phyloP scores from a whole-genome alignment of 2,797 vertebrate species.

The Rhynchotus rufescens region DNA sequence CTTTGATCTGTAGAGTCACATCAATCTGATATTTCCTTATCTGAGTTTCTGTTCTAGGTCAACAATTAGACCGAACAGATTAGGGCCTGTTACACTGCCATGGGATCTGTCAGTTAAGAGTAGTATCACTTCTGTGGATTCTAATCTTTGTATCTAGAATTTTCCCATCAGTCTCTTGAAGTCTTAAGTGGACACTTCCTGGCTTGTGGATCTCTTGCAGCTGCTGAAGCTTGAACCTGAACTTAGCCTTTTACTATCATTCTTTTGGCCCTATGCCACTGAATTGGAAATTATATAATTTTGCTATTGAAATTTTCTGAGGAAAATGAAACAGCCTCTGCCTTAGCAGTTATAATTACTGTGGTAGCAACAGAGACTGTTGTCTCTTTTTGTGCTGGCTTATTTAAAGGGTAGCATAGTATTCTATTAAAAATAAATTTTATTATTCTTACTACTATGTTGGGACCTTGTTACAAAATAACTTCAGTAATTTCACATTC shows the following conservation, averaged over 20 bases:
- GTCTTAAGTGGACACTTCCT: not conserved
- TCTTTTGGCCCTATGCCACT: not conserved
- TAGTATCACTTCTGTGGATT: not conserved
- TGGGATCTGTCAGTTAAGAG: not conserved
- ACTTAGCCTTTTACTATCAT: not conserved
- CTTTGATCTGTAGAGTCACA: not conserved
- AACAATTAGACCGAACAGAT: not conserved
- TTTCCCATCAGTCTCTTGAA: not conserved
- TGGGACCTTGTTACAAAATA: not conserved
- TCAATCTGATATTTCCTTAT: conserved; percentile 40
- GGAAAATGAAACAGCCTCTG: not conserved
- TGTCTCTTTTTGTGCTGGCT: not conserved
- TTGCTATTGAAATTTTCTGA: not conserved
- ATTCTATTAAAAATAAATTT: not conserved
- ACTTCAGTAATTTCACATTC: not conserved
- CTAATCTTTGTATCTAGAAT: not conserved
- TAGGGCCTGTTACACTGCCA: not conserved
- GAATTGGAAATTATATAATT: not conserved
- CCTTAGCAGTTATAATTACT: not conserved
- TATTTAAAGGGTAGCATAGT: not conserved
- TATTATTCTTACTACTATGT: not conserved
- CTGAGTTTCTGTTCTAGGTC: conserved; percentile 25
- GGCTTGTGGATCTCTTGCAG: not conserved
- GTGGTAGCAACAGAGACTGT: not conserved
- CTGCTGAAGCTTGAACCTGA: not conserved